Base-by-base conservation (phyloP, 2,888 invertebrate genomes). In the Ormia ochracea region DNA sequence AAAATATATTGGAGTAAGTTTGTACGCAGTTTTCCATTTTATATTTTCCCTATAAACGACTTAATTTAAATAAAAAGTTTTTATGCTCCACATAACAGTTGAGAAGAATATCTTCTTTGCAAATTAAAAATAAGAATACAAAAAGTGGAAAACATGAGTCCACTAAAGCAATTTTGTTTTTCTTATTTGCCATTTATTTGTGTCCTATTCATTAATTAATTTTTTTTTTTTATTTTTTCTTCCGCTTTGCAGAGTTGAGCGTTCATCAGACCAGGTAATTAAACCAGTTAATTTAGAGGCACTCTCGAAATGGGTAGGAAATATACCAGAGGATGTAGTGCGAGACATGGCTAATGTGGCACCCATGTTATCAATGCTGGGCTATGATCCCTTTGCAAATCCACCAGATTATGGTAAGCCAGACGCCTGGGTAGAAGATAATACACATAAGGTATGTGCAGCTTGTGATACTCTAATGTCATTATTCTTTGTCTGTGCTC, bases 241-340 rank as follows among this genome's bases (percentile, higher is more conserved):
- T 21, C 23, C 52, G 9, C 36, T 19, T 78, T 81, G 43, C 91
- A 98, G 98, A 91, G 96, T 97, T 89, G 98, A 99, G 91, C 93
- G 98, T 81, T 98, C 98, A 56, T 98, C 98, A 82, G 98, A 99
- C 92, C 99, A 99, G 92, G 98, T 99, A 85, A 97, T 99, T 90
- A 98, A 98, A 87, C 98, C 99, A 12, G 96, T 99, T 79, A 99
- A 99, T 91, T 91, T 96, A 87, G 98, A 98, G 90, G 99, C 99
- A 56, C 92, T 99, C 82, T 93, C 94, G 85, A 96, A 96, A 91
- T 97, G 96, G 97, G 96, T 96, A 83, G 96, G 96, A 74, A 93
- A 95, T 88, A 93, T 97, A 87, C 96, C 97, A 86, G 93, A 93
- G 23, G 98, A 99, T 91, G 98, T 98, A 78, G 93, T 97, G 82